Base-by-base conservation (phyloP, 1,140 invertebrate genomes). In the Monomorium pharaonis region DNA sequence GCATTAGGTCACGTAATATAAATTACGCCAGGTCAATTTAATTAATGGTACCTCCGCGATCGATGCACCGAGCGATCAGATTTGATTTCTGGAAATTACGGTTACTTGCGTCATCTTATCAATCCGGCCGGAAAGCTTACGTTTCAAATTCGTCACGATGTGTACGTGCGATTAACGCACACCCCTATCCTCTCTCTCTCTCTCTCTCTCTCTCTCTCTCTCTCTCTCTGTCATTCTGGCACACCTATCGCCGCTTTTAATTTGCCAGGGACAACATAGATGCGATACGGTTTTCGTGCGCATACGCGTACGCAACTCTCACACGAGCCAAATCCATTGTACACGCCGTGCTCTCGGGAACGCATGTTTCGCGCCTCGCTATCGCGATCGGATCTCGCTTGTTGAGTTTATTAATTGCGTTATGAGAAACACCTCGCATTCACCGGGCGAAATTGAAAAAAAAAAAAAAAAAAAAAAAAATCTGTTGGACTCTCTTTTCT, bases 361-460 rank as follows among this genome's bases (percentile, higher is more conserved):
- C 89, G 86, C 70, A 90, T 87, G 84, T 89, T 89, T 84, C 86
- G 67, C 80, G 76, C 70, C 81, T n/a, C 44, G 91, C 74, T 93
- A 92, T 93, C 92, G 92, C 74, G 91, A 94, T 93, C 90, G 91
- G 92, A 93, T 94, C 92, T 92, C 90, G 91, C 90, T 94, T 91
- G 89, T 93, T 92, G 90, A 89, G 86, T 94, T 93, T 94, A 93
- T 94, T 94, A 94, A 94, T 94, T 93, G 91, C 91, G 86, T 93
- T 92, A 90, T 92, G 91, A 89, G 83, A 94, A 93, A 90, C 90
- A 84, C 74, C 75, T 84, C 62, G 88, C 81, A 75, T 58, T 63
- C 86, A 75, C 21, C 81, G 70, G 27, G 72, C 88, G 84, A 94
- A 92, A 92, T 92, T 92, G 70, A 92, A 92, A 94, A 93, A 94